Evolutionary conservation across 53 echinoderm and acorn worm species (phyloP).

Genomic region (Stichopus horrens): DNA sequence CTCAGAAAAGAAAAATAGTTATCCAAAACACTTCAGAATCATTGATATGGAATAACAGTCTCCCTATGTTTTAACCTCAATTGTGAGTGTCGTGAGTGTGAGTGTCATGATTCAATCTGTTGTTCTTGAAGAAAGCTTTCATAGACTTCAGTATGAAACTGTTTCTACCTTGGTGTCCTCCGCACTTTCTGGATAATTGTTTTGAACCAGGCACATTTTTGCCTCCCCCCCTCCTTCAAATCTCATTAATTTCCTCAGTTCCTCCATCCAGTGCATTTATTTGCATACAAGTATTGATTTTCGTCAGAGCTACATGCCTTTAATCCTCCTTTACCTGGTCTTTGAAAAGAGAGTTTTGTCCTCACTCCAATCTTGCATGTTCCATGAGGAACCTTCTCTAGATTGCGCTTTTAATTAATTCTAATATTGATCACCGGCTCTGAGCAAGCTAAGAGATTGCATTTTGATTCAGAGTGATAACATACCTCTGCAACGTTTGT

Average conservation of each 20-base stretch:
- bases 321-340: slow-evolving; percentile 30
- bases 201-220: background rate
- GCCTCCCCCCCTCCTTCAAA: background rate
- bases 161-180: background rate
- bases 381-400: slow-evolving; percentile 23
- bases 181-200: slow-evolving; percentile 3
- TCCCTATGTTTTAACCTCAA: too few relatives aligned
- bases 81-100: too few relatives aligned
- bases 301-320: slow-evolving; percentile 23
- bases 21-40: too few relatives aligned
- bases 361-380: slow-evolving; percentile 28
- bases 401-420: slow-evolving; percentile 46
- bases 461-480: slow-evolving; percentile 38
- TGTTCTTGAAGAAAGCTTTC: too few relatives aligned
- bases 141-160: background rate
- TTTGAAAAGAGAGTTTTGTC: slow-evolving; percentile 26
- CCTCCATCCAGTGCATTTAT: slow-evolving; percentile 7
- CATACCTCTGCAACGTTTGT: slow-evolving; percentile 19
- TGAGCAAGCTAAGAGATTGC: slow-evolving; percentile 24
- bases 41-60: too few relatives aligned
- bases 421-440: slow-evolving; percentile 35
- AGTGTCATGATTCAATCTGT: too few relatives aligned
- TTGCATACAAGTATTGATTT: slow-evolving; percentile 36
- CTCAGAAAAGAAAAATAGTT: too few relatives aligned
- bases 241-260: slow-evolving; percentile 33